Conservation (phyloP, 2,888 invertebrate species). For the Auanema sp. region DNA sequence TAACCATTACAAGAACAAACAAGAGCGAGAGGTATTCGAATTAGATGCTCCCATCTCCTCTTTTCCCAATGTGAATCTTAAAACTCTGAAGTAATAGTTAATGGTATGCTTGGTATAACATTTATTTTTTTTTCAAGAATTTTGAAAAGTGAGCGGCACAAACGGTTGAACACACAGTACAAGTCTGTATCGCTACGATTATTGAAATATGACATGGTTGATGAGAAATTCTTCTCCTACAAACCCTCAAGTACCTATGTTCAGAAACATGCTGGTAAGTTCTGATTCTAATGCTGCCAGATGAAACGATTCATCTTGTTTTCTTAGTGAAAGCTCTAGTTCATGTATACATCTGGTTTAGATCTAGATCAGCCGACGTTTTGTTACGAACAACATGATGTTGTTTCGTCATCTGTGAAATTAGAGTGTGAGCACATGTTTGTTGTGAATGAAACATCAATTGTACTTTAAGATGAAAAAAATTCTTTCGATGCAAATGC, state of each 20-base stretch:
- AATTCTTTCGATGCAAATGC: neutral
- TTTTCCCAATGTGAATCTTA: neutral
- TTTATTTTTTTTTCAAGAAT: slow-evolving; percentile 19
- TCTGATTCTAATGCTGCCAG: slow-evolving; percentile 3
- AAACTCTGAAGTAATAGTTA: neutral
- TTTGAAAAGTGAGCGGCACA: slow-evolving; percentile 27
- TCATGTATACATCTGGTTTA: too few species aligned
- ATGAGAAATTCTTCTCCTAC: slow-evolving; percentile 3
- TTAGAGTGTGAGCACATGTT: too few species aligned
- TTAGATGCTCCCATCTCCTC: too few species aligned
- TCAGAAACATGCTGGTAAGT: neutral
- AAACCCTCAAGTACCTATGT: too few species aligned
- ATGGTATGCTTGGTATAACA: neutral
- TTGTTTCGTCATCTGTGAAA: too few species aligned
- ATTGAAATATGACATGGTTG: slow-evolving; percentile 33
- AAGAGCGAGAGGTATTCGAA: too few species aligned
- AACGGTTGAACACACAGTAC: slow-evolving; percentile 38
- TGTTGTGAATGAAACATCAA: too few species aligned
- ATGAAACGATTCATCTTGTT: neutral
- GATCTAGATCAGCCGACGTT: too few species aligned
- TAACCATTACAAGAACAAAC: too few species aligned
- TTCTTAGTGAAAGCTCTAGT: too few species aligned
- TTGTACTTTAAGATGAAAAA: neutral
- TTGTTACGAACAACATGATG: too few species aligned
- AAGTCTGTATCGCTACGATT: slow-evolving; percentile 38